Evolutionary conservation across 2,888 invertebrate genomes (phyloP).

Genomic region (Leptogaster cylindrica): DNA sequence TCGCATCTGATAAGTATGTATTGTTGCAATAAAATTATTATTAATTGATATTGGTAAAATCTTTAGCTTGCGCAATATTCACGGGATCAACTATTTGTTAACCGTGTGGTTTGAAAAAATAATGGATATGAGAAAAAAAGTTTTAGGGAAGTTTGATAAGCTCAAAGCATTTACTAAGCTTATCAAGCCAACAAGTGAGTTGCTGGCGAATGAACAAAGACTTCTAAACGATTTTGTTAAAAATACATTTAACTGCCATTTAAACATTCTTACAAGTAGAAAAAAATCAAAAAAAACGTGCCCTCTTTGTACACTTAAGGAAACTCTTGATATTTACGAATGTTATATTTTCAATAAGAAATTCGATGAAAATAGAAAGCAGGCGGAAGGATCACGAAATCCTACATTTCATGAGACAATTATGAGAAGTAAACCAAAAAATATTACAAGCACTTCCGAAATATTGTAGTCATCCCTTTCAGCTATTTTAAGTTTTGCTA

Average conservation of each 20-base stretch:
- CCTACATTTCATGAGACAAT: constrained; percentile 67
- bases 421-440: constrained; percentile 63
- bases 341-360: constrained; percentile 65
- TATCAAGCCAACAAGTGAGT: constrained; percentile 51
- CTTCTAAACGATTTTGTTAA: constrained; percentile 53
- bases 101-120: constrained; percentile 54
- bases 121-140: constrained; percentile 42
- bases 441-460: not conserved
- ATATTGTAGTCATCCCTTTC: constrained; percentile 47
- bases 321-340: constrained; percentile 63
- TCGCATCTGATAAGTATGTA: constrained; percentile 7
- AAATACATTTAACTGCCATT: constrained; percentile 58
- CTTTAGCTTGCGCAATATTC: constrained; percentile 36
- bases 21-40: not conserved
- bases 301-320: constrained; percentile 63
- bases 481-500: constrained; percentile 61
- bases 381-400: constrained; percentile 69
- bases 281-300: constrained; percentile 50
- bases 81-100: constrained; percentile 50
- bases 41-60: not conserved
- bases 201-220: constrained; percentile 46
- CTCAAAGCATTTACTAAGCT: constrained; percentile 52
- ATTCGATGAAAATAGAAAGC: constrained; percentile 60
- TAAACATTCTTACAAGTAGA: constrained; percentile 48
- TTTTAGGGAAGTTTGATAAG: constrained; percentile 51